Percentiles rank a stretch among this genome's conserved stretches.
These are phyloP conservation scores for Vespertilio murinus DNA, from an alignment of 2,797 vertebrate species.

Conservation along the genomic window DNA sequence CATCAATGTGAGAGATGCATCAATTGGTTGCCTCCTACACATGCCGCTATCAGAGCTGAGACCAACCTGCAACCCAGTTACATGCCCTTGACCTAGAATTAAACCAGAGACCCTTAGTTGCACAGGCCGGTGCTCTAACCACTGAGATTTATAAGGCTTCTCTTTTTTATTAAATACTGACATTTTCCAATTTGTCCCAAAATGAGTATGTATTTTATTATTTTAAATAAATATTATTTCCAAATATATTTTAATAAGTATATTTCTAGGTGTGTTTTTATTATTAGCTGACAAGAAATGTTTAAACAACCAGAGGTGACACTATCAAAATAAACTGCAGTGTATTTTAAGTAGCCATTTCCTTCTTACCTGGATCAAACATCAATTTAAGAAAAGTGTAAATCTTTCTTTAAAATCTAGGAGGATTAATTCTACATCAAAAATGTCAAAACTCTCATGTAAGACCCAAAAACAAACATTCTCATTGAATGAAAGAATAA, in stretches of 20 bases:
- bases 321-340: background rate
- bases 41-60: too few species aligned
- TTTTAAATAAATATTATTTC: background rate
- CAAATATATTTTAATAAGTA: background rate
- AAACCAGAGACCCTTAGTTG: too few species aligned
- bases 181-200: background rate
- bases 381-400: conserved; percentile 53
- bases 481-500: conserved; percentile 38
- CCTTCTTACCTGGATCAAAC: background rate
- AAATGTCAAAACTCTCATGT: conserved; percentile 45
- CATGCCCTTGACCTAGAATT: too few species aligned
- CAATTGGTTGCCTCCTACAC: too few species aligned
- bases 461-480: background rate
- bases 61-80: too few species aligned
- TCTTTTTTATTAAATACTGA: background rate
- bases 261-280: background rate
- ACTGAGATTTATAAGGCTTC: background rate
- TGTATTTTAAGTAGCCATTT: background rate
- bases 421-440: conserved; percentile 40
- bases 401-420: conserved; percentile 64
- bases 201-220: background rate
- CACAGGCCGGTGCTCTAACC: too few species aligned
- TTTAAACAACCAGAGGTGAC: background rate
- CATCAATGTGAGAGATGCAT: too few species aligned
- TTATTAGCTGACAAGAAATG: background rate